These are phyloP conservation scores for Plectrocnemia conspersa DNA, from an alignment of 1,140 invertebrate species.

Conservation along the genomic window DNA sequence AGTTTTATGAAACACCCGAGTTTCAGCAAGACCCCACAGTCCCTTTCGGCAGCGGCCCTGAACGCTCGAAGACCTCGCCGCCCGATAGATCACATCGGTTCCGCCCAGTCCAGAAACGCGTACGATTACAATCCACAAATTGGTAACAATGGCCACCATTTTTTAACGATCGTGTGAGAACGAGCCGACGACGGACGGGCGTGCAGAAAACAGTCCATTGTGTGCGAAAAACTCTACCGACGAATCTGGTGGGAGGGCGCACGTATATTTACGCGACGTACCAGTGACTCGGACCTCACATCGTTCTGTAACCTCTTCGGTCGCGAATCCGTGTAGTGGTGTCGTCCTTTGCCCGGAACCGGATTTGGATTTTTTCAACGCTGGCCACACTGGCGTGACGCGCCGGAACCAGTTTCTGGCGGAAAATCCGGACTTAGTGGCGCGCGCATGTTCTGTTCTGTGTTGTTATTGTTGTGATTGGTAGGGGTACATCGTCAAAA, in stretches of 20 bases:
- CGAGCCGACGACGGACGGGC: neutral
- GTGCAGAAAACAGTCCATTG: constrained; percentile 14
- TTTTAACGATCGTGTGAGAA: constrained; percentile 16
- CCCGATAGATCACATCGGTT: constrained; percentile 18
- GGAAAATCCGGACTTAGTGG: no score
- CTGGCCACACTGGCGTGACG: no score
- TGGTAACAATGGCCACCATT: constrained; percentile 9
- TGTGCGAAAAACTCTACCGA: neutral
- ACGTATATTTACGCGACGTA: constrained; percentile 6
- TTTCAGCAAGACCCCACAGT: no score
- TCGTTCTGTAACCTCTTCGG: neutral
- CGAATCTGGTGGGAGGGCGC: constrained; percentile 11
- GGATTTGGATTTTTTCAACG: no score
- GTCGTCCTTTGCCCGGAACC: no score
- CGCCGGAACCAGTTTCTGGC: no score
- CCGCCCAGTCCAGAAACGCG: constrained; percentile 10
- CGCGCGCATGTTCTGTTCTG: no score
- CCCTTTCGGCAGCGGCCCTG: neutral
- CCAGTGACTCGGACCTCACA: neutral
- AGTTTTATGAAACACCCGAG: no score
- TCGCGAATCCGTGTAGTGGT: no score
- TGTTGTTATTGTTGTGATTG: no score
- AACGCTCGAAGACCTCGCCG: constrained; percentile 6
- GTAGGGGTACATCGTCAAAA: no score
- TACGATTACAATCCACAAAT: neutral